Evolutionary conservation across 2,797 vertebrate genomes (phyloP).

Genomic region (Diplodus puntazzo): DNA sequence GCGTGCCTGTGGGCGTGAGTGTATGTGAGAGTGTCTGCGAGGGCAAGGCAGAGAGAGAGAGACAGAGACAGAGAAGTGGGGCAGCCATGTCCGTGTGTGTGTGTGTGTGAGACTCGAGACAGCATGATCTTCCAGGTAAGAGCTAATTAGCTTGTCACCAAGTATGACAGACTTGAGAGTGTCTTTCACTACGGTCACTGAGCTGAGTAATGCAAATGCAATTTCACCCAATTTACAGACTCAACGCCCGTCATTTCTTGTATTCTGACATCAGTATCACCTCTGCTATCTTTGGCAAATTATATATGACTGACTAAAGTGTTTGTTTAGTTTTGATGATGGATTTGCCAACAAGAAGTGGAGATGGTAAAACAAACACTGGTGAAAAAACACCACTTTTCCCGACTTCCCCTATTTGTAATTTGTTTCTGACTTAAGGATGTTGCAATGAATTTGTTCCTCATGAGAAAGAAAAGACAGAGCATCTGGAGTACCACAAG

Average conservation of each 20-base stretch:
- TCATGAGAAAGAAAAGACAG: neutral
- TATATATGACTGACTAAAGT: neutral
- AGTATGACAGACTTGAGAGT: conserved; percentile 47
- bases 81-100: conserved; percentile 10
- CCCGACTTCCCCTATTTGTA: neutral
- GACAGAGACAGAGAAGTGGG: conserved; percentile 6
- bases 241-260: conserved; percentile 26
- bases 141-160: conserved; percentile 60
- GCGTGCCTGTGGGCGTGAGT: conserved; percentile 22
- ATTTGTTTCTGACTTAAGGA: conserved; percentile 1
- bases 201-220: conserved; percentile 55
- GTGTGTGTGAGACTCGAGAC: conserved; percentile 49
- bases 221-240: conserved; percentile 38
- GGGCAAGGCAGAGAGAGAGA: conserved; percentile 1
- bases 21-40: neutral
- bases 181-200: conserved; percentile 39
- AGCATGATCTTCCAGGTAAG: conserved; percentile 66
- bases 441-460: neutral
- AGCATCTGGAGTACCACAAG: neutral
- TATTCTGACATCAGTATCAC: conserved; percentile 23
- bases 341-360: neutral
- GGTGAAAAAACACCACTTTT: neutral
- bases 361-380: conserved; percentile 10
- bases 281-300: conserved; percentile 9
- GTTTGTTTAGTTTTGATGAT: conserved; percentile 2